A percentile compares a stretch with the other conserved stretches of the same genome.
Evolutionary conservation across 2,888 invertebrate species (phyloP).

Genomic region (Phaedon cochleariae): DNA sequence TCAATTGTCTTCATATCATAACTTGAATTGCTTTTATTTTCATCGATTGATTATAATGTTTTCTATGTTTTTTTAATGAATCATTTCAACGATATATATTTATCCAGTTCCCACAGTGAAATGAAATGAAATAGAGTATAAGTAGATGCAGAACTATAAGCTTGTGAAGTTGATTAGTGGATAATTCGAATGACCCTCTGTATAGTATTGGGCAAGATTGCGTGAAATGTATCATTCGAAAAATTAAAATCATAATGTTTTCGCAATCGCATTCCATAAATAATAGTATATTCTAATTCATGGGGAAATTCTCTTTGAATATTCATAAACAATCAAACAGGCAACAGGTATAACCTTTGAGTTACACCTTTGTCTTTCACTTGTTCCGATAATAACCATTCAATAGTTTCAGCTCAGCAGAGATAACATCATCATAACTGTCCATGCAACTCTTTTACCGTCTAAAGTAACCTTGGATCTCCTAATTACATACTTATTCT

Average conservation of each 20-base stretch:
- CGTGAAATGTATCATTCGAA: background rate
- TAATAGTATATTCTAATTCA: background rate
- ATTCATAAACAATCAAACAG: background rate
- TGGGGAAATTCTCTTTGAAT: background rate
- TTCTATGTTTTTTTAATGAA: no score
- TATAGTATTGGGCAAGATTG: background rate
- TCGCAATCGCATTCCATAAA: background rate
- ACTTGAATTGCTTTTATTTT: no score
- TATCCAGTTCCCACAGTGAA: no score
- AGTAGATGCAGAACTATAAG: no score
- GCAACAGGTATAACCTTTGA: background rate
- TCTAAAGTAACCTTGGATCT: conserved; percentile 17
- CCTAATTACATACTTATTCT: conserved; percentile 13
- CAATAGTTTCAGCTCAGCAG: background rate
- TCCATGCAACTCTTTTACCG: background rate
- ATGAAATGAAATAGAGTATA: no score
- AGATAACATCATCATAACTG: background rate
- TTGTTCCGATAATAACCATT: background rate
- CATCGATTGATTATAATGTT: no score
- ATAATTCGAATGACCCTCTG: background rate
- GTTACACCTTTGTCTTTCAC: background rate
- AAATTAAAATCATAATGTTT: background rate
- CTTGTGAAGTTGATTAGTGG: no score
- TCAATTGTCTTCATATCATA: no score
- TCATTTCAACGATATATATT: no score